phyloP scores from a whole-genome alignment of 2,113 vertebrate genomes.

The Mirza zaza region DNA sequence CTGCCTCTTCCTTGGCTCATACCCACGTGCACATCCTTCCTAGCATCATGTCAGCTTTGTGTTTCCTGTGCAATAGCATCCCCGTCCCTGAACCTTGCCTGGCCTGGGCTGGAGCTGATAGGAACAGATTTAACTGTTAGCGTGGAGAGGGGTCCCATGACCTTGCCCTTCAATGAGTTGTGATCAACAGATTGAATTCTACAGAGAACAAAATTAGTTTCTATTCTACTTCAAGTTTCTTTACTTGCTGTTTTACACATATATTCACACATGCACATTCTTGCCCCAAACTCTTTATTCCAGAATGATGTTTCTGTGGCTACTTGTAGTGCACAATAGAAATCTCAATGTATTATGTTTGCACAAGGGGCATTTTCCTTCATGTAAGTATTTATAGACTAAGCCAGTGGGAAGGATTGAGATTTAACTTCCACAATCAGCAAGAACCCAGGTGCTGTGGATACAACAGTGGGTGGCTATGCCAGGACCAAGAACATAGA shows the following conservation, averaged over 20 bases:
- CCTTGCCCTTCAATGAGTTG: neutral
- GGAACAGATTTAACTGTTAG: neutral
- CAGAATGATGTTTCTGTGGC: neutral
- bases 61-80: neutral
- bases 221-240: neutral
- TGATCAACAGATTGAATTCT: neutral
- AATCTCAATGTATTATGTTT: rapidly evolving
- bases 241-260: neutral
- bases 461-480: neutral
- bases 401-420: neutral
- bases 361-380: neutral
- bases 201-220: neutral
- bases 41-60: neutral
- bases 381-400: neutral
- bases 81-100: neutral
- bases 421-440: neutral
- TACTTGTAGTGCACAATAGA: neutral
- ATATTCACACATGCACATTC: neutral
- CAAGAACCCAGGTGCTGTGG: neutral
- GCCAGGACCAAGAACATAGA: neutral
- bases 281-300: neutral
- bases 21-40: neutral
- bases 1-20: neutral
- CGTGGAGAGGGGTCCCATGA: neutral
- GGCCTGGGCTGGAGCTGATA: neutral